Evolutionary conservation across 2,113 vertebrate genomes (phyloP), one percentile per base, ranked within the genome.

Genomic region (Dendropsophus ebraccatus): DNA sequence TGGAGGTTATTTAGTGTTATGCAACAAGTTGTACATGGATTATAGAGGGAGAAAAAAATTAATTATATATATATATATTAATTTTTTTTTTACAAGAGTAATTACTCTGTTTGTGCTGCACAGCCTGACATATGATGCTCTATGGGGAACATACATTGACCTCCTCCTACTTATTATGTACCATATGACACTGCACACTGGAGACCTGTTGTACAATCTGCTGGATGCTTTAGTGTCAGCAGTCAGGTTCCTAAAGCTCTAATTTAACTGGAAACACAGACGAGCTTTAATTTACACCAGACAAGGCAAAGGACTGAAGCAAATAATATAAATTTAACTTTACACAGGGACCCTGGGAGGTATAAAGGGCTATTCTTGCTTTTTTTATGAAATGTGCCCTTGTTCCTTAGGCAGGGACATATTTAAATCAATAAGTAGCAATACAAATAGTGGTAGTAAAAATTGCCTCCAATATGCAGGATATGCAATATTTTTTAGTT

Each of bases 321-420:
- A 58, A 6, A 19, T 58, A 23, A 78, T 78, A 58, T 19, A 60
- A 32, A 60, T 79, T 79, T 79, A 52, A 79, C 54, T 79, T 52
- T 78, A 56, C 30, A 30, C 47, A 17, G 25, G 49, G 49, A 32
- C 47, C 74, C 19, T 58, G 32, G 21, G 35, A 60, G 30, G 76
- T 79, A 16, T 21, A 58, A 23, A 58, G 12, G 7, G 19, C 49
- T 21, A 21, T 16, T 76, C 74, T 52, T 76, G 41, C 8, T 8
- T 41, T 41, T 5, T 54, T 77, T 47, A 21, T 77, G 25, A 52
- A 77, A 14, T 47, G 16, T 54, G 25, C 25, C 49, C 49, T 17
- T 19, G 47, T 11, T 32, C 4, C 28, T 19, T 23, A 41, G 23
- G 49, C 49, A 52, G 17, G n/a, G 3, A 74, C 12, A 47, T n/a